Percentiles rank a stretch among this genome's conserved stretches.
These are phyloP conservation scores for Athrips mouffetella DNA, from an alignment of 2,888 invertebrate genomes.

Conservation along the genomic window DNA sequence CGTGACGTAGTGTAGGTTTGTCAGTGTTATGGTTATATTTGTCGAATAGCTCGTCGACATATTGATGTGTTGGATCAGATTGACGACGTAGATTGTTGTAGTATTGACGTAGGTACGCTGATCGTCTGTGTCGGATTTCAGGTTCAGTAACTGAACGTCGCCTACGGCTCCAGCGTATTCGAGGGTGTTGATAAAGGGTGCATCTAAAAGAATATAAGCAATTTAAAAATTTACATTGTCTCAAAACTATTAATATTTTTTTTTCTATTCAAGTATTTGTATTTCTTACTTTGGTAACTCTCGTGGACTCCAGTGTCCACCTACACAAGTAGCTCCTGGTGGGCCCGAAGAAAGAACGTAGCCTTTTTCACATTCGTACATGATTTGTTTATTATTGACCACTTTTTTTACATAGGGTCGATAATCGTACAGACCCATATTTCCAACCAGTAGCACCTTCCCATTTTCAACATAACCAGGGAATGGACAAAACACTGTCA, in stretches of 20 bases:
- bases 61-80: conserved; percentile 45
- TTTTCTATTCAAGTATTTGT: no score
- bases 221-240: neutral
- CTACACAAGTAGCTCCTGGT: conserved; percentile 96
- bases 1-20: conserved; percentile 67
- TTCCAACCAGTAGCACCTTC: conserved; percentile 93
- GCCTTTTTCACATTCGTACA: conserved; percentile 96
- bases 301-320: conserved; percentile 95
- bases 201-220: conserved; percentile 67
- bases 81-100: conserved; percentile 55
- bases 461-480: conserved; percentile 94
- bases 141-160: conserved; percentile 75
- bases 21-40: conserved; percentile 64
- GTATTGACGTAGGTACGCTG: conserved; percentile 63
- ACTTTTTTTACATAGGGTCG: conserved; percentile 94
- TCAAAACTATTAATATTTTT: conserved; percentile 1
- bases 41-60: conserved; percentile 58
- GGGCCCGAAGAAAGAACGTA: conserved; percentile 92
- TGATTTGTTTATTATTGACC: conserved; percentile 94
- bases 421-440: conserved; percentile 97
- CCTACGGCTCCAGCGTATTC: conserved; percentile 88
- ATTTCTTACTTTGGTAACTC: conserved; percentile 84
- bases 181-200: conserved; percentile 90
- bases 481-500: conserved; percentile 94
- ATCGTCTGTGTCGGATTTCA: conserved; percentile 58